Percentiles rank a stretch among this genome's conserved stretches.
These are phyloP conservation scores for Zophobas morio DNA, from an alignment of 1,140 invertebrate species.

Conservation along the genomic window DNA sequence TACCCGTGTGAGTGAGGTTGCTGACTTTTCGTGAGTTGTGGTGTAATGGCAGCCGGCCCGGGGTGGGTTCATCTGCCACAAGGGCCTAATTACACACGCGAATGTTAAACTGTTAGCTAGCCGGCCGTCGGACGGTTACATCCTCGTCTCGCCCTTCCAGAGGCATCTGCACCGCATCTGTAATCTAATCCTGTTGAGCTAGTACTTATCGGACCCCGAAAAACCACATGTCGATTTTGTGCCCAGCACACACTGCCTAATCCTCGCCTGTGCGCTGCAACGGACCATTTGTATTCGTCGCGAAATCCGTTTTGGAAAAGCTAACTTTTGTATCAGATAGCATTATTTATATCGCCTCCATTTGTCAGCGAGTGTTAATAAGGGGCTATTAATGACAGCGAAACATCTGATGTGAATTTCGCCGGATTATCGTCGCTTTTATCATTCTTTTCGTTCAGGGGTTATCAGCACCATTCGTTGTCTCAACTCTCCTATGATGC, in stretches of 20 bases:
- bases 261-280: slow-evolving; percentile 12
- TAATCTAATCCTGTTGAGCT: slow-evolving; percentile 41
- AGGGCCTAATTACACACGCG: slow-evolving; percentile 47
- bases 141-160: slow-evolving; percentile 35
- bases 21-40: slow-evolving; percentile 38
- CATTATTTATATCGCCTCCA: slow-evolving; percentile 30
- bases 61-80: slow-evolving; percentile 45
- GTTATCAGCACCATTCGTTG: slow-evolving; percentile 8
- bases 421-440: slow-evolving; percentile 1
- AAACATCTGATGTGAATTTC: slow-evolving; percentile 26
- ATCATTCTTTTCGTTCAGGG: slow-evolving; percentile 18
- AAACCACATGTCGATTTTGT: slow-evolving; percentile 38
- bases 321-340: slow-evolving; percentile 17
- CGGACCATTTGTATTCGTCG: slow-evolving; percentile 31
- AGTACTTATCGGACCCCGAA: slow-evolving; percentile 40
- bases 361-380: slow-evolving; percentile 32
- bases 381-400: slow-evolving; percentile 29
- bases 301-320: slow-evolving; percentile 26
- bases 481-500: slow-evolving; percentile 9
- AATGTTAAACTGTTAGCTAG: slow-evolving; percentile 24
- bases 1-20: background rate
- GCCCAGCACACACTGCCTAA: slow-evolving; percentile 24
- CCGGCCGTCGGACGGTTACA: slow-evolving; percentile 33
- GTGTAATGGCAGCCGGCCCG: slow-evolving; percentile 36
- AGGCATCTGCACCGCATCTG: slow-evolving; percentile 40